Base-by-base conservation (phyloP, 2,888 invertebrate genomes). In the Ennomos quercinarius region DNA sequence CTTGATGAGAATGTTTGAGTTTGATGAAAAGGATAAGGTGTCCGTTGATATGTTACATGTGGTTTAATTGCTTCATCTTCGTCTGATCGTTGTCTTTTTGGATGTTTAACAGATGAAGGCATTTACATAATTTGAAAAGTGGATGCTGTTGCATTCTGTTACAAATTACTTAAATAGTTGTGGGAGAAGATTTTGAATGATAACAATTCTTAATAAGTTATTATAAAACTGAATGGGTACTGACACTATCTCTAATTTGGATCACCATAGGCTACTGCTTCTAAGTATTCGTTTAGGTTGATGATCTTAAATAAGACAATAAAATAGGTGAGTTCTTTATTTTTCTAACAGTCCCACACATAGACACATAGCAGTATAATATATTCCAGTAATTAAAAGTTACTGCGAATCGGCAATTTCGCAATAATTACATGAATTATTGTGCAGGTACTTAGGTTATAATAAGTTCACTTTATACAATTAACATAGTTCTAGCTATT, bases 1-100 rank as follows among this genome's bases (percentile, higher is more conserved):
- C 76, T 77, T 71, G 73, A 74, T 74, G 72, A 64, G 67, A 67
- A 65, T 72, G 59, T 66, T 68, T 46, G 70, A 71, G 61, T 63
- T 67, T 61, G 72, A 76, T 71, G 55, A 61, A 56, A 53, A 54
- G 59, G 71, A 72, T 73, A 67, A 66, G 64, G 56, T 47, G 55
- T 27, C 17, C 63, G 58, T 64, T 67, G 63, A 50, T 60, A 63
- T 69, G 64, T 67, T 57, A 46, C 44, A 55, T 45, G 27, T 52
- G 47, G 13, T 42, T 57, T 61, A 61, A 61, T 61, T 61, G 60
- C 55, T 50, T 42, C 51, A 50, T 54, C 53, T 34, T 48, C 42
- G 12, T n/a, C 45, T 42, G 43, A 52, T 51, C 17, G 47, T 47
- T 54, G 50, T 60, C 43, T 50, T 55, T 49, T 59, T 59, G 40